These are phyloP conservation scores for Psilopogon haemacephalus DNA, from an alignment of 2,113 vertebrate genomes.

Conservation along the genomic window DNA sequence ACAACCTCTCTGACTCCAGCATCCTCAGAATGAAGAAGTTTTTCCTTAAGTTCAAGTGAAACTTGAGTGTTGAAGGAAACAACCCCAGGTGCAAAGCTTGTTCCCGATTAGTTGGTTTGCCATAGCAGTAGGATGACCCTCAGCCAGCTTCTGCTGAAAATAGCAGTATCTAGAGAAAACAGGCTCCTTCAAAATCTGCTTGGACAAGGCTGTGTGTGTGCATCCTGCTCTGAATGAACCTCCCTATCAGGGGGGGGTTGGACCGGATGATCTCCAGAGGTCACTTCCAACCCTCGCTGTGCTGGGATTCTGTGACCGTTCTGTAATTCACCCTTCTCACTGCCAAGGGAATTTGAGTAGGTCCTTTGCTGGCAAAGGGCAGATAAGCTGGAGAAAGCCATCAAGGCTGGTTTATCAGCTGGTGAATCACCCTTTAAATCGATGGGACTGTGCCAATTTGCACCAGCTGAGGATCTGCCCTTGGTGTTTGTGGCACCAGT, in stretches of 20 bases:
- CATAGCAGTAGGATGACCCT: background rate
- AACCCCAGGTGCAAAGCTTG: rapidly evolving
- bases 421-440: background rate
- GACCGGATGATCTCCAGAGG: too few relatives aligned
- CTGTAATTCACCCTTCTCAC: background rate
- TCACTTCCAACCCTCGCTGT: too few relatives aligned
- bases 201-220: too few relatives aligned
- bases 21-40: too few relatives aligned
- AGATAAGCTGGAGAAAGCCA: background rate
- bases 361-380: background rate
- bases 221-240: too few relatives aligned
- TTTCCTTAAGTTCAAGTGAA: too few relatives aligned
- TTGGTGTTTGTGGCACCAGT: background rate
- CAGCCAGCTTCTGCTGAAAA: background rate
- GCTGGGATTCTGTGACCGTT: too few relatives aligned
- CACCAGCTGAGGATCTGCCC: background rate
- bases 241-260: too few relatives aligned
- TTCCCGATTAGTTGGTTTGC: background rate
- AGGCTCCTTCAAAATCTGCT: too few relatives aligned
- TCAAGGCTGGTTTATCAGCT: background rate
- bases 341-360: background rate
- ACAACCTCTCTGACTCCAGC: too few relatives aligned
- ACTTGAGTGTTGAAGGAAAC: background rate
- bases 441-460: background rate
- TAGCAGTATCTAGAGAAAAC: too few relatives aligned